Base-by-base conservation (phyloP, 2,113 vertebrate species). In the Asarcornis scutulata region DNA sequence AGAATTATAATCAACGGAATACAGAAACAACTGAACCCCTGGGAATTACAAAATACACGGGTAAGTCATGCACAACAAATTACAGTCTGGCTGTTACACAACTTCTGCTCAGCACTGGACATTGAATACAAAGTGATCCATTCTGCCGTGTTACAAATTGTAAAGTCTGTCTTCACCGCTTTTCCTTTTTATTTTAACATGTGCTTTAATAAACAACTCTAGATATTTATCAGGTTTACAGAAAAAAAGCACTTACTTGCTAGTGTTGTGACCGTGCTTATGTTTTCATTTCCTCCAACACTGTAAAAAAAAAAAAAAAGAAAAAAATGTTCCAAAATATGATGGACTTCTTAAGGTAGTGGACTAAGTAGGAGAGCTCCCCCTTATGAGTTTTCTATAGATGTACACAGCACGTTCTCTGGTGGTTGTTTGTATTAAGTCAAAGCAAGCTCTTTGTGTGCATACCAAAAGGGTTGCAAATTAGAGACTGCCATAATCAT, bases 211-310 rank as follows among this genome's bases (percentile, higher is more conserved):
- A 74, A 92, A 81, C 23, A 71, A 17, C 38, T 78, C 40, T 17
- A 73, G 29, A 38, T 76, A 79, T 9, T 66, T 20, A 44, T 25
- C 6, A 12, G 12, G 22, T 20, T 58, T 89, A 79, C 2, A 1
- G 25, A 27, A 76, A 44, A 48, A 48, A 50, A 1, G 27, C 62
- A 98, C 98, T 97, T 98, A 98, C 98, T 98, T 38, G 98, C 10
- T 81, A 98, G 56, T 32, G 98, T 98, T 0, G 94, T 97, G 71
- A 97, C 92, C 1, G 95, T 97, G 76, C 53, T 96, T 74, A 98
- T 82, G 81, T 95, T 97, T 74, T 88, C 68, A 69, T 98, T 95
- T 75, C 98, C 98, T 27, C 98, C 98, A 32, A 34, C 11, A n/a
- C 98, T 98, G 36, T 71, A 52, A 53, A 56, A 80, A 56, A 81